phyloP scores from a whole-genome alignment of 1,140 invertebrate genomes.

The Dreissena rostriformis region DNA sequence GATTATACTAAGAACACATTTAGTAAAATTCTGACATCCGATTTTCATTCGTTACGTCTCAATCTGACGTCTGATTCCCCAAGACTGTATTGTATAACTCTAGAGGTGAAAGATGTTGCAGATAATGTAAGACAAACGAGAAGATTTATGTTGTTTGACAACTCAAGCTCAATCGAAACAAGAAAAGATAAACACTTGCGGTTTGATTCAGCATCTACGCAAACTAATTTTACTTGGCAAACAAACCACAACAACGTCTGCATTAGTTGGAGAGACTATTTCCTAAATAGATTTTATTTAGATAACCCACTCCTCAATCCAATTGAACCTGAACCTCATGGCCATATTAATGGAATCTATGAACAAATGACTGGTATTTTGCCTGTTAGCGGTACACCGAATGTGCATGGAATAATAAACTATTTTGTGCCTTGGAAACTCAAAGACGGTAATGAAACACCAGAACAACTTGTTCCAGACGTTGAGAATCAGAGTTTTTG shows the following conservation, averaged over 20 bases:
- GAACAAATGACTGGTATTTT: constrained; percentile 60
- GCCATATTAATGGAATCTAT: constrained; percentile 45
- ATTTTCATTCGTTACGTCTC: too few species aligned
- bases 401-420: constrained; percentile 59
- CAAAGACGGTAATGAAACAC: background rate
- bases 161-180: background rate
- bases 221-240: constrained; percentile 36
- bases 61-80: background rate
- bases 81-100: constrained; percentile 6
- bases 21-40: too few species aligned
- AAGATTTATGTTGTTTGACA: constrained; percentile 26
- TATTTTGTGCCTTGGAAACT: constrained; percentile 20
- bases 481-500: constrained; percentile 43
- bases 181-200: background rate
- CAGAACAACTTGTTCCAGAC: background rate
- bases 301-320: constrained; percentile 32
- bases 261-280: constrained; percentile 18
- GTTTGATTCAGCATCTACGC: constrained; percentile 12
- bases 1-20: background rate
- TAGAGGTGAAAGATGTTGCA: constrained; percentile 38
- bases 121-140: constrained; percentile 8
- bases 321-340: constrained; percentile 27
- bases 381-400: constrained; percentile 60
- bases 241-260: constrained; percentile 22
- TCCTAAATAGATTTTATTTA: constrained; percentile 6